A percentile compares a stretch with the other conserved stretches of the same genome.
Conservation (phyloP, 2,797 vertebrate genomes). For the Selene dorsalis region DNA sequence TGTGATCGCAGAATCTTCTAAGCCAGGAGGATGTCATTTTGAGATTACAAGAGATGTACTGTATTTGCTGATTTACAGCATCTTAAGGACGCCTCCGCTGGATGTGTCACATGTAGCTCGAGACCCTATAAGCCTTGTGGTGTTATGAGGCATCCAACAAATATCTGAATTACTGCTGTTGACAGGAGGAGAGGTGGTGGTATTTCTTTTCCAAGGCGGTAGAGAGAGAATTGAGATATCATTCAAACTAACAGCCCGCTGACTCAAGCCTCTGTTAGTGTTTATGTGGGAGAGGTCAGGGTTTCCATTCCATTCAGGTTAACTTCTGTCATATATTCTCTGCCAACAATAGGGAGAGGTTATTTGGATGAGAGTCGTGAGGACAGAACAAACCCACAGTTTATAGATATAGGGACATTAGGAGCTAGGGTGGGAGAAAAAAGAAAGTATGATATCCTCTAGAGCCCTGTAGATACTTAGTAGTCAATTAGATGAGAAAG, state of each 20-base stretch:
- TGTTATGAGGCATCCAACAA: conserved; percentile 71
- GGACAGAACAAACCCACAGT: conserved; percentile 53
- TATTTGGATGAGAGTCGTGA: conserved; percentile 65
- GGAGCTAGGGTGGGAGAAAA: conserved; percentile 30
- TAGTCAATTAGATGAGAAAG: conserved; percentile 17
- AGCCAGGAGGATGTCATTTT: conserved; percentile 23
- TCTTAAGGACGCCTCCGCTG: conserved; percentile 51
- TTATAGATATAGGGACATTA: conserved; percentile 32
- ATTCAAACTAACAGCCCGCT: conserved; percentile 83
- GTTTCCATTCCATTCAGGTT: conserved; percentile 79
- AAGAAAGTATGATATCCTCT: conserved; percentile 17
- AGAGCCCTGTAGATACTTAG: conserved; percentile 10
- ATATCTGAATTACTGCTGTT: conserved; percentile 77
- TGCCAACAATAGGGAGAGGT: conserved; percentile 49
- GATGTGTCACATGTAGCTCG: conserved; percentile 56
- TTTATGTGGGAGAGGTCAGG: conserved; percentile 82
- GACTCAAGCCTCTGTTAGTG: conserved; percentile 81
- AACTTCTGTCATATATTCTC: conserved; percentile 73
- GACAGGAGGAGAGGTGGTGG: conserved; percentile 72
- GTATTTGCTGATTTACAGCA: conserved; percentile 53
- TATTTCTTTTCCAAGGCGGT: conserved; percentile 80
- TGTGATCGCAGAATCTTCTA: conserved; percentile 15
- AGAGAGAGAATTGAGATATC: conserved; percentile 84
- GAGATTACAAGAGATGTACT: conserved; percentile 41
- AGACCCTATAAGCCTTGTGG: conserved; percentile 64